Conservation (phyloP, 2,888 invertebrate genomes). For the Sarcophaga subvicina region DNA sequence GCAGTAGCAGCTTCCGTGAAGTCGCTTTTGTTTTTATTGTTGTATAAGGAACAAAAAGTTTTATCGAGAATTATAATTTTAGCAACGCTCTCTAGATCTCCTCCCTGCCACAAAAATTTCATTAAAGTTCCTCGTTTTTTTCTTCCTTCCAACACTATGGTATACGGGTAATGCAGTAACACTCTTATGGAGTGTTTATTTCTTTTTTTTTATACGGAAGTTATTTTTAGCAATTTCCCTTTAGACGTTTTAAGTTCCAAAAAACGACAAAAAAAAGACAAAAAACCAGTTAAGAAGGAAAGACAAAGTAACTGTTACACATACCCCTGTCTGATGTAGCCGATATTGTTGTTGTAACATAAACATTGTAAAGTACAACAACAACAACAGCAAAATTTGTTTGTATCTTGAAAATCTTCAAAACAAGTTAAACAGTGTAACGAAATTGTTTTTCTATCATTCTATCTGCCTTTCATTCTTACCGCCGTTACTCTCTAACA, state of each 20-base stretch:
- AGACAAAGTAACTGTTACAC: neutral
- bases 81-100: neutral
- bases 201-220: constrained; percentile 26
- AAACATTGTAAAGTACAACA: neutral
- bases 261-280: neutral
- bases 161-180: neutral
- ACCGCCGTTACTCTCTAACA: too few relatives aligned
- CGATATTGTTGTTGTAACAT: neutral
- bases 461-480: too few relatives aligned
- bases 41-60: neutral
- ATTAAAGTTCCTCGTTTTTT: neutral
- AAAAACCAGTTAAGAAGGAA: neutral
- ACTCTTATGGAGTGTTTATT: neutral
- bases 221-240: constrained; percentile 55
- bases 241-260: constrained; percentile 14
- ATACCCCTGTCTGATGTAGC: neutral
- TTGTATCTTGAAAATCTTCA: neutral
- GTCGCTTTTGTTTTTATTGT: neutral
- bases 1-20: neutral
- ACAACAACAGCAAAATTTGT: neutral
- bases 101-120: neutral
- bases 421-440: neutral
- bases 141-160: neutral
- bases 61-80: neutral
- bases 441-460: neutral